Evolutionary conservation across 1,140 invertebrate genomes (phyloP), one percentile per base, ranked within the genome.

Genomic region (Plectrocnemia conspersa): DNA sequence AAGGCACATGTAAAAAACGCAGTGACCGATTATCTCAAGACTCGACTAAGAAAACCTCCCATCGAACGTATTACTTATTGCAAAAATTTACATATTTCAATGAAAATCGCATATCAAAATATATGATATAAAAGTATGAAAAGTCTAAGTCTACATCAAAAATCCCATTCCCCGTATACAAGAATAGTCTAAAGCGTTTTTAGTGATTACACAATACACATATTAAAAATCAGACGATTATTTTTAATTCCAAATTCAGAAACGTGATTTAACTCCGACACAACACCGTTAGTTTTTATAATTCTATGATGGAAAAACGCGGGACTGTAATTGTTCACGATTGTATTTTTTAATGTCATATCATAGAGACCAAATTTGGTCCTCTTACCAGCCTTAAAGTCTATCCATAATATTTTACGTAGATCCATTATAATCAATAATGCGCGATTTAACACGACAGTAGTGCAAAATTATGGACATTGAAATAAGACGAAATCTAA

Each of bases 91-190:
- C 15, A 40, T 18, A 42, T 53, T 59, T 54, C 40, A 29, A 59
- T 19, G 54, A 56, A 60, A 56, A 61, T 50, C 21, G 33, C 58
- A 42, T 61, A 61, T 61, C 59, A 61, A 61, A 61, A 61, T 61
- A 61, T 61, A 57, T 56, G 41, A 18, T 52, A 38, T 61, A 50
- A 49, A 21, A 21, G 42, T 48, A 22, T 33, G 18, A 40, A 24
- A 32, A 42, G 41, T 41, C 19, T 48, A 53, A 52, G 32, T 54
- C 27, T 57, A 55, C 45, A 56, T 25, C 11, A 35, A 33, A 48
- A 48, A 47, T 32, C 46, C 52, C 52, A 56, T 60, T 60, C 44
- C 36, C 36, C 59, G 59, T 61, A 61, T 61, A 61, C 59, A 61
- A 52, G 15, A 32, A 57, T 57, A 61, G 47, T 56, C 55, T 57